phyloP scores from a whole-genome alignment of 2,888 invertebrate species.

The Spicauda simplicius region DNA sequence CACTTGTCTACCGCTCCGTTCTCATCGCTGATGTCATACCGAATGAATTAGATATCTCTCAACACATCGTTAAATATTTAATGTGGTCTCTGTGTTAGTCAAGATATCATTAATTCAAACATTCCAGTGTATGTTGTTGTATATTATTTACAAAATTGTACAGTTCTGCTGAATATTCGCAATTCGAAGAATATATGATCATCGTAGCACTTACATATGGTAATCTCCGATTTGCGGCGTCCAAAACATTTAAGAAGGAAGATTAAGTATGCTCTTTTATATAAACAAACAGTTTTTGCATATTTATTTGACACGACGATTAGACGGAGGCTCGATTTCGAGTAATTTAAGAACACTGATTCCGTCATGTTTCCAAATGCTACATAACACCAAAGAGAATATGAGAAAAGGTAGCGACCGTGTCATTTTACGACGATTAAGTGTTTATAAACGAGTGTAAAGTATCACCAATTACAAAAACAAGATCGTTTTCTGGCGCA shows the following conservation, averaged over 20 bases:
- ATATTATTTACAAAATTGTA: neutral
- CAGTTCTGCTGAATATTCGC: neutral
- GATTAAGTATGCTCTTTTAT: slow-evolving; percentile 5
- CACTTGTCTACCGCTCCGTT: slow-evolving; percentile 53
- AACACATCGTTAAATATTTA: slow-evolving; percentile 44
- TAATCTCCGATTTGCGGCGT: neutral
- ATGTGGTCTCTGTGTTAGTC: slow-evolving; percentile 40
- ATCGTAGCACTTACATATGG: neutral
- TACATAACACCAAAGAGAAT: slow-evolving; percentile 44
- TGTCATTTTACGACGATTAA: slow-evolving; percentile 52
- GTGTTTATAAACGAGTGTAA: slow-evolving; percentile 44
- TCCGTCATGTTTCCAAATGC: slow-evolving; percentile 24
- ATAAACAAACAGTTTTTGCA: slow-evolving; percentile 25
- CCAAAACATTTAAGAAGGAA: slow-evolving; percentile 7
- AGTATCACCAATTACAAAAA: slow-evolving; percentile 45
- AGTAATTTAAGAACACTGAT: slow-evolving; percentile 7
- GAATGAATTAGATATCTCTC: slow-evolving; percentile 47
- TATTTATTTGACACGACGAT: slow-evolving; percentile 30
- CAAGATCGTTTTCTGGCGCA: slow-evolving; percentile 43
- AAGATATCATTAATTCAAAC: neutral
- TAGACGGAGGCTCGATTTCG: slow-evolving; percentile 9
- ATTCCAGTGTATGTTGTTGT: neutral
- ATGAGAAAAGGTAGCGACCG: slow-evolving; percentile 47
- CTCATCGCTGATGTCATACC: slow-evolving; percentile 65
- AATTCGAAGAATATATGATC: neutral